These are phyloP conservation scores for Drosophila pectinifera DNA, from an alignment of 1,140 invertebrate species.

Conservation along the genomic window DNA sequence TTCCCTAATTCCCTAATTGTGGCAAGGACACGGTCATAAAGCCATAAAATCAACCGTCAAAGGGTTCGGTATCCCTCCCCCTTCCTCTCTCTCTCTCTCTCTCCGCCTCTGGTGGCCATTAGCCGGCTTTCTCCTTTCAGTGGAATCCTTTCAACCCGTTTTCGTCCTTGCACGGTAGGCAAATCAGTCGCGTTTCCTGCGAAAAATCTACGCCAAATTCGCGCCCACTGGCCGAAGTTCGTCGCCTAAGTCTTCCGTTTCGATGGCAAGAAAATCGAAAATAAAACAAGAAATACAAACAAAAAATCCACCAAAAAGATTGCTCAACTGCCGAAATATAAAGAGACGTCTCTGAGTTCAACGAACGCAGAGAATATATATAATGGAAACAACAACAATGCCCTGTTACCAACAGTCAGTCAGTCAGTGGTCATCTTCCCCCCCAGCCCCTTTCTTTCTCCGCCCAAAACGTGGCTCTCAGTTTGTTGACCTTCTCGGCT, in stretches of 20 bases:
- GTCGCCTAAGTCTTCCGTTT: slow-evolving; percentile 75
- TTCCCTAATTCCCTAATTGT: slow-evolving; percentile 69
- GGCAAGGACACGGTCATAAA: slow-evolving; percentile 76
- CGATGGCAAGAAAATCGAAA: slow-evolving; percentile 16
- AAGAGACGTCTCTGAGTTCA: slow-evolving; percentile 54
- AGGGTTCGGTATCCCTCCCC: slow-evolving; percentile 45
- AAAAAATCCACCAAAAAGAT: slow-evolving; percentile 49
- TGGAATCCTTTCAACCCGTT: slow-evolving; percentile 33
- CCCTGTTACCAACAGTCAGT: slow-evolving; percentile 69
- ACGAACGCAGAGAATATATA: slow-evolving; percentile 74
- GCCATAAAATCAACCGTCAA: slow-evolving; percentile 72
- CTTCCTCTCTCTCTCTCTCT: background rate
- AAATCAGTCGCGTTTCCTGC: slow-evolving; percentile 54
- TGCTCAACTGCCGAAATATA: slow-evolving; percentile 61
- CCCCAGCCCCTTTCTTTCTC: background rate
- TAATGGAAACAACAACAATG: slow-evolving; percentile 65
- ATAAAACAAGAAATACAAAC: slow-evolving; percentile 18
- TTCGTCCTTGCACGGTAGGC: slow-evolving; percentile 71
- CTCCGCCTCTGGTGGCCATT: slow-evolving; percentile 29
- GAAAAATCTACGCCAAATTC: slow-evolving; percentile 46
- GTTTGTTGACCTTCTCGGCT: slow-evolving; percentile 72
- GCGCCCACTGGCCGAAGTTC: slow-evolving; percentile 51
- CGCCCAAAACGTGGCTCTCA: slow-evolving; percentile 61
- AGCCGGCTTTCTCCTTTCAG: slow-evolving; percentile 53
- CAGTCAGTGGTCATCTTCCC: slow-evolving; percentile 59